Evolutionary conservation across 2,797 vertebrate genomes (phyloP).

Genomic region (Masticophis lateralis): DNA sequence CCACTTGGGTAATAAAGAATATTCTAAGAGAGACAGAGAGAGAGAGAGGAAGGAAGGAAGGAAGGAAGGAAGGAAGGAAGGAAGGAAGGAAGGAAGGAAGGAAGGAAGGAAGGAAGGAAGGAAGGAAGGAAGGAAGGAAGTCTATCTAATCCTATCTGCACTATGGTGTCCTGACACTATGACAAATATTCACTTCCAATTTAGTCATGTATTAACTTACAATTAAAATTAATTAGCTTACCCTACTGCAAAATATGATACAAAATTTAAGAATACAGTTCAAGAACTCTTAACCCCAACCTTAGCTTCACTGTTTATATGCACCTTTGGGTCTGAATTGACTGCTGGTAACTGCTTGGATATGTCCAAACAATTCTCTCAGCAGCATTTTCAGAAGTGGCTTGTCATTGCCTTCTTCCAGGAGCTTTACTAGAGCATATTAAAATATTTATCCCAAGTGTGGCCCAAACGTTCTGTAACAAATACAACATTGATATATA

Average conservation of each 20-base stretch:
- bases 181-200: background rate
- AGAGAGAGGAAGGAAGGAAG: too few relatives aligned
- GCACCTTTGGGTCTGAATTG: background rate
- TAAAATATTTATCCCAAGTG: background rate
- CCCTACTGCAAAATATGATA: background rate
- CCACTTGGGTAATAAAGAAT: background rate
- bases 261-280: background rate
- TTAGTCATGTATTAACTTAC: background rate
- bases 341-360: background rate
- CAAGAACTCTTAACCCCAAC: background rate
- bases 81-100: too few relatives aligned
- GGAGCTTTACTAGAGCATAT: background rate
- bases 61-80: background rate
- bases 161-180: background rate
- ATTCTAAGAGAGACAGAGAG: background rate
- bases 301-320: background rate
- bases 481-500: background rate
- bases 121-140: too few relatives aligned
- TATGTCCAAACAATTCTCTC: background rate
- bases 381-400: background rate
- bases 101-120: too few relatives aligned
- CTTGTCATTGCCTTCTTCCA: background rate
- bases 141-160: background rate
- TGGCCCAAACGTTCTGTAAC: background rate
- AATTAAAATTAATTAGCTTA: background rate